These are phyloP conservation scores for Drosophila funebris DNA, from an alignment of 1,140 invertebrate species.

Conservation along the genomic window DNA sequence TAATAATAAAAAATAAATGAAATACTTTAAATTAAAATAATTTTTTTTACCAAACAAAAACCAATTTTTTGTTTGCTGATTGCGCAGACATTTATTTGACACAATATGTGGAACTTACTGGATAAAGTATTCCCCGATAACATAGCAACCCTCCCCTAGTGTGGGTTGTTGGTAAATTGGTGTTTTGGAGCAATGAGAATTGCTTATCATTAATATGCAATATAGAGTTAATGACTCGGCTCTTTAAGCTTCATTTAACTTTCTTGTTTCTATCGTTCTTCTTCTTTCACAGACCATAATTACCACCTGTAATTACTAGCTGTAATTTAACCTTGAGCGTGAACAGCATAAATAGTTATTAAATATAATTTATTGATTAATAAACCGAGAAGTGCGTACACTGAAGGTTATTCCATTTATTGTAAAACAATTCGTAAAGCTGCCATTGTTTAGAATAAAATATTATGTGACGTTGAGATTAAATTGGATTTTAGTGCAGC, in stretches of 20 bases:
- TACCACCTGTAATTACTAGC: not conserved
- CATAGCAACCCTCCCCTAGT: too few relatives aligned
- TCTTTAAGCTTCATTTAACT: constrained; percentile 34
- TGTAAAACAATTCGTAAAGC: not conserved
- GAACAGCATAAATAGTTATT: constrained; percentile 16
- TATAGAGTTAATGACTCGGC: constrained; percentile 30
- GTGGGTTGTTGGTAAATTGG: constrained; percentile 12
- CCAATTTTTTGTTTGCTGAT: too few relatives aligned
- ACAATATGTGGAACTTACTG: too few relatives aligned
- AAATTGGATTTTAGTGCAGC: not conserved
- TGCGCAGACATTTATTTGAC: too few relatives aligned
- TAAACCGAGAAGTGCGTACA: not conserved
- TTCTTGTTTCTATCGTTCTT: not conserved
- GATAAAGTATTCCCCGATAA: too few relatives aligned
- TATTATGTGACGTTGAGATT: not conserved
- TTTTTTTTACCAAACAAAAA: too few relatives aligned
- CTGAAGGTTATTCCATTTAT: not conserved
- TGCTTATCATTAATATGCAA: constrained; percentile 33
- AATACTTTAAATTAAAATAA: too few relatives aligned
- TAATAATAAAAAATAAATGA: too few relatives aligned
- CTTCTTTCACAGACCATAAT: constrained; percentile 10
- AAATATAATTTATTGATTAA: constrained; percentile 31
- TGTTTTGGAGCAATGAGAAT: not conserved
- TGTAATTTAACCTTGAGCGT: constrained; percentile 12
- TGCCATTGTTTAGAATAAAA: not conserved